Evolutionary conservation across 2,888 invertebrate species (phyloP).

Genomic region (Gibbula magus): DNA sequence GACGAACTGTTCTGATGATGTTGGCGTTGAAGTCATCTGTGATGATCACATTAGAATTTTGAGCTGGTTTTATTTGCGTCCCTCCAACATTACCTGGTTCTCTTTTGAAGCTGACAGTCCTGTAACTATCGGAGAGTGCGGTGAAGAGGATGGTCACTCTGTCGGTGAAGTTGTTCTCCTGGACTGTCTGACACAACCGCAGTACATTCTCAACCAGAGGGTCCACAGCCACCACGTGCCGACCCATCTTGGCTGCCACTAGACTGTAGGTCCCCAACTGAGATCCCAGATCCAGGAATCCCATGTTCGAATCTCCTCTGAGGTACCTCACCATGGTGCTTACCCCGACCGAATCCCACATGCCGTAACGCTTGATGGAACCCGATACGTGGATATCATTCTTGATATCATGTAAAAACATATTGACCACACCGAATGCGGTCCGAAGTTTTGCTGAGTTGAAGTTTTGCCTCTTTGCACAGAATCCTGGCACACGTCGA

Average conservation of each 20-base stretch:
- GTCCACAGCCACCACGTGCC: neutral
- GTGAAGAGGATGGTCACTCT: neutral
- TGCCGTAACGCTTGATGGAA: neutral
- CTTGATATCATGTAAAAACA: neutral
- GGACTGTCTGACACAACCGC: neutral
- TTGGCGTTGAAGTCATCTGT: neutral
- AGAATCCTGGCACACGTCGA: neutral
- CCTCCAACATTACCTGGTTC: neutral
- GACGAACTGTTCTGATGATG: neutral
- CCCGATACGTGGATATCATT: neutral
- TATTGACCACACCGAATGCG: neutral
- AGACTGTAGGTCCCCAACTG: conserved; percentile 6
- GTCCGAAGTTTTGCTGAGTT: neutral
- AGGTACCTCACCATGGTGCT: neutral
- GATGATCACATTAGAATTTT: neutral
- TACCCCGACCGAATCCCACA: neutral
- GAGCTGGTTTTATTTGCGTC: neutral
- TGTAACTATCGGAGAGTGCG: neutral
- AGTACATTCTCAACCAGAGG: conserved; percentile 7
- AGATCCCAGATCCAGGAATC: neutral
- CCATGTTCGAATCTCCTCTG: neutral
- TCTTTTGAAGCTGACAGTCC: neutral
- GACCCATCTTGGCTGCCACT: conserved; percentile 10
- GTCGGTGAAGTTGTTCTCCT: neutral
- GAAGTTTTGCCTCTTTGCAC: neutral